Percentiles rank a stretch among this genome's conserved stretches.
Conservation (phyloP, 2,113 vertebrate genomes). For the Psettodes erumei region DNA sequence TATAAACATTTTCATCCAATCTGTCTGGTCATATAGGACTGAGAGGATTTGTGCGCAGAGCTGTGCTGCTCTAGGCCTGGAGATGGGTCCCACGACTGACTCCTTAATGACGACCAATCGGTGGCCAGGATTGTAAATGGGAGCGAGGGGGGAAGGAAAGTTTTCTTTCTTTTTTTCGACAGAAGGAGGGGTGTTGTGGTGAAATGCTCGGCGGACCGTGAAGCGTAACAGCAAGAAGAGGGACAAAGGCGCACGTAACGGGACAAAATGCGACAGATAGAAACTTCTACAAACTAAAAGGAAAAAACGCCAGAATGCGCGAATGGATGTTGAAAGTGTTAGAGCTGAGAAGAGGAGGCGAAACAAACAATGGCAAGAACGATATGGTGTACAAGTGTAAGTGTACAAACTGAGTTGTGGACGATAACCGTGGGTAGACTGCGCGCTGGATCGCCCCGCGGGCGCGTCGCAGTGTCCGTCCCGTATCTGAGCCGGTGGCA, state of each 20-base stretch:
- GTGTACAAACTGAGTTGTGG: constrained; percentile 18
- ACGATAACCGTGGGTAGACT: constrained; percentile 21
- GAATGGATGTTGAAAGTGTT: constrained; percentile 9
- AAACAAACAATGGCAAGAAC: constrained; percentile 23
- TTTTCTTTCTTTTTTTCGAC: constrained; percentile 70
- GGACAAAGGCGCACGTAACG: constrained; percentile 78
- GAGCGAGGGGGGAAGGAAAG: constrained; percentile 58
- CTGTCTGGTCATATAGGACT: constrained; percentile 55
- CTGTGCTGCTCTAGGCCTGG: constrained; percentile 51
- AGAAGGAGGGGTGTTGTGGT: constrained; percentile 75
- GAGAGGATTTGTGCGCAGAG: constrained; percentile 56
- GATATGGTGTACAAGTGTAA: constrained; percentile 30
- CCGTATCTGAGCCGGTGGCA: constrained; percentile 8
- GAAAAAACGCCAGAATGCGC: constrained; percentile 25
- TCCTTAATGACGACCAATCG: constrained; percentile 77
- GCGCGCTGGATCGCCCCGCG: constrained; percentile 23
- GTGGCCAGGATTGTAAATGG: constrained; percentile 69
- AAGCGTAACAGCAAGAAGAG: constrained; percentile 78
- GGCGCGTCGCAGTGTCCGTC: constrained; percentile 22
- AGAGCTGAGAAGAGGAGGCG: not conserved
- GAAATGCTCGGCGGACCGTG: constrained; percentile 80
- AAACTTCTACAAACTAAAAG: constrained; percentile 17
- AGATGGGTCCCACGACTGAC: constrained; percentile 71
- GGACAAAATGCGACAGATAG: constrained; percentile 53
- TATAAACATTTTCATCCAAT: constrained; percentile 68